Base-by-base conservation (phyloP, 2,113 vertebrate species). In the Spea multiplicata region DNA sequence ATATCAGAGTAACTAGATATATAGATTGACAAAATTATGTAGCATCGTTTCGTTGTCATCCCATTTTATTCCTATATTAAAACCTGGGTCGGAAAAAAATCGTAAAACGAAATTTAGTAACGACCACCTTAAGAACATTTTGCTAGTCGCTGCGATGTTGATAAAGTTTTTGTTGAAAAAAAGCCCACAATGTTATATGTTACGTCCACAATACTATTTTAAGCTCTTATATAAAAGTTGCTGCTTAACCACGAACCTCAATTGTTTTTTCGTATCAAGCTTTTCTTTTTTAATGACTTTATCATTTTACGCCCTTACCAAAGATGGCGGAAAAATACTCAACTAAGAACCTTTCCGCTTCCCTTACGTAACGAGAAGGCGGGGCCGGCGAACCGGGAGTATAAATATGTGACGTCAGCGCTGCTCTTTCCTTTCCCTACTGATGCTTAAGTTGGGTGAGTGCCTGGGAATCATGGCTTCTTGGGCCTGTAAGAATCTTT, bases 391-490 rank as follows among this genome's bases (percentile, higher is more conserved):
- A 0, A 3, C 7, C 4, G 16, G 5, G 6, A 4, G 0, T 80
- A 80, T 80, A 74, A 68, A 68, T 74, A 68, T 3, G 16, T 74
- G 78, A 80, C 71, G 78, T 50, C 45, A 8, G 14, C 71, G 13
- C 10, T 16, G 3, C 2, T 55, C 71, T 67, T 44, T 74, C 71
- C 84, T 83, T 75, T 80, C 85, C 78, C 84, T 84, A 86, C 85
- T 83, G 81, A 81, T 92, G 92, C 92, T 92, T 95, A 96, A 95
- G 95, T 95, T 96, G 95, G 97, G 97, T 97, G 89, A 96, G 96
- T 81, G 79, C 76, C 7, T 6, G 2, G 7, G 2, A 17, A 8
- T 8, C 3, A 6, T 44, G 66, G 46, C 8, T 8, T 12, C 12
- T 7, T 72, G 30, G 12, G 5, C 0, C 7, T 17, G 55, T 5